A percentile compares a stretch with the other conserved stretches of the same genome.
These are phyloP conservation scores for Hecatera dysodea DNA, from an alignment of 2,888 invertebrate genomes.

Conservation along the genomic window DNA sequence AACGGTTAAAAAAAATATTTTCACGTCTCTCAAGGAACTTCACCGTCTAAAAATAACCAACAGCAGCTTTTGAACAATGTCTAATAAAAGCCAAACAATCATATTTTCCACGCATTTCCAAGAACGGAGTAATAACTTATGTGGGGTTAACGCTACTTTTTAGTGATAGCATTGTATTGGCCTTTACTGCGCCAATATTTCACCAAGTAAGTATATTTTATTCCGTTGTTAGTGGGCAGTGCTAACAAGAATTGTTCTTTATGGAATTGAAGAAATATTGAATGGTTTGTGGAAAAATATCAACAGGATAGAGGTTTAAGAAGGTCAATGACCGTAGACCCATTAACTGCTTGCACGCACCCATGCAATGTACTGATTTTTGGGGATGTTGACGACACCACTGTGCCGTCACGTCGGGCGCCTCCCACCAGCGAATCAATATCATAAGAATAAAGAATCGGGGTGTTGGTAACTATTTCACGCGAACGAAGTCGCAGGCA, in stretches of 20 bases:
- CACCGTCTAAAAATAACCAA: slow-evolving; percentile 8
- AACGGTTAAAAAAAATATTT: too few relatives aligned
- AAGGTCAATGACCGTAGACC: too few relatives aligned
- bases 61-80: slow-evolving; percentile 1
- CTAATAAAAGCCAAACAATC: slow-evolving; percentile 24
- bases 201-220: slow-evolving; percentile 15
- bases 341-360: too few relatives aligned
- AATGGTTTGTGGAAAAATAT: too few relatives aligned
- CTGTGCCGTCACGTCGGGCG: too few relatives aligned
- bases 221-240: slow-evolving; percentile 25
- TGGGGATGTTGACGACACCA: too few relatives aligned
- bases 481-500: too few relatives aligned
- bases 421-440: too few relatives aligned
- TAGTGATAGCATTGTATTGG: slow-evolving; percentile 25
- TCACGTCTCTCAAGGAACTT: background rate
- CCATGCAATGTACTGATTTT: too few relatives aligned
- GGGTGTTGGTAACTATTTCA: too few relatives aligned
- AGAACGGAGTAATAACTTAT: slow-evolving; percentile 24
- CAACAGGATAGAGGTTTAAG: too few relatives aligned
- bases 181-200: slow-evolving; percentile 39
- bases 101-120: slow-evolving; percentile 17
- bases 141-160: slow-evolving; percentile 17
- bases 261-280: background rate
- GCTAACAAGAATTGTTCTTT: slow-evolving; percentile 28
- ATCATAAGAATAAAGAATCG: too few relatives aligned